Base-by-base conservation (phyloP, 2,797 vertebrate species). In the Spatula versicolor region DNA sequence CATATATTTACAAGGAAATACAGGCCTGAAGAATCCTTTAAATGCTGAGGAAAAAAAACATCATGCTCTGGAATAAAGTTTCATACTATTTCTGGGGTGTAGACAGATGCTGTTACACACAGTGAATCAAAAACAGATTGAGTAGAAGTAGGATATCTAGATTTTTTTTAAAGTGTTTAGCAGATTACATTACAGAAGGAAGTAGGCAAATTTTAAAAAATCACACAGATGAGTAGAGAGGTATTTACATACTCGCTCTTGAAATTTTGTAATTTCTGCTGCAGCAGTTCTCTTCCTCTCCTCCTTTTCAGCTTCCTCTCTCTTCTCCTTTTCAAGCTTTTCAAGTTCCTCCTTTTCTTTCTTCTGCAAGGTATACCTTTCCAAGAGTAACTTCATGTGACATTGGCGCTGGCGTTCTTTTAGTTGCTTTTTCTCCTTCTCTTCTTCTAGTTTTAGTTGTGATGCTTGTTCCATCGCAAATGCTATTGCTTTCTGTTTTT, bases 331-430 rank as follows among this genome's bases (percentile, higher is more conserved):
- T 96, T 97, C 98, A 88, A 97, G 96, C 67, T 80, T 96, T 78
- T 98, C 75, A 62, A 97, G 94, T 68, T 88, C 33, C 25, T 87
- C 67, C 26, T 83, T 85, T 63, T 71, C 43, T 88, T 96, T 98
- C 95, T 95, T 99, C 83, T 97, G 97, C 35, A 96, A 97, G 13
- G 96, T 93, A 19, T 98, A 98, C 59, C 96, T 97, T 96, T 99
- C 98, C 26, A 99, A 31, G 1, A 96, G 68, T 48, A 98, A 88
- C 86, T 98, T 99, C 41, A 98, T 73, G 9, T 98, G 98, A 48
- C 97, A 93, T 78, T 98, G 98, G 8, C 73, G 93, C 18, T 98
- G 97, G 7, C 69, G 94, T 66, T 98, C 98, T 87, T 98, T 98
- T 96, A 98, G 98, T 88, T 96, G 96, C 81, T 48, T 96, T 89